Percentiles rank a stretch among this genome's conserved stretches.
These are phyloP conservation scores for Cydia pomonella DNA, from an alignment of 1,140 invertebrate genomes.

Conservation along the genomic window DNA sequence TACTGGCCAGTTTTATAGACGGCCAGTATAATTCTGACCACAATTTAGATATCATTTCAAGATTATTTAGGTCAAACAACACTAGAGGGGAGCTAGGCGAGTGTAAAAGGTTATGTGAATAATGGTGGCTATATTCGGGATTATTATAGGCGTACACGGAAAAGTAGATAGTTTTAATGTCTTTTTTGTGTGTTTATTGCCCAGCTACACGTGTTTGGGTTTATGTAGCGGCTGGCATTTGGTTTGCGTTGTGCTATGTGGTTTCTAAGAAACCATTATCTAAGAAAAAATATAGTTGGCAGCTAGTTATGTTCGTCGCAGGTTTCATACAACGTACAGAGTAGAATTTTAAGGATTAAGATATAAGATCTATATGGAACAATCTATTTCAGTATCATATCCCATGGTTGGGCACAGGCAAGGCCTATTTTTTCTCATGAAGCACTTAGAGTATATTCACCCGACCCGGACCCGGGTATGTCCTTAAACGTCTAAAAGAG, in stretches of 20 bases:
- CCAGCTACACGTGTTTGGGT: background rate
- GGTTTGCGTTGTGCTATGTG: background rate
- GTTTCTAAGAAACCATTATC: background rate
- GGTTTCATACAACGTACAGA: too few species aligned
- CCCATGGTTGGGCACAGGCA: too few species aligned
- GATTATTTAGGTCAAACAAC: background rate
- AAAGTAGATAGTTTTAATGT: conserved; percentile 13
- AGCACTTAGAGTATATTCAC: too few species aligned
- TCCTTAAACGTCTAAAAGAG: too few species aligned
- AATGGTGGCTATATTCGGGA: background rate
- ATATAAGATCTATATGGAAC: too few species aligned
- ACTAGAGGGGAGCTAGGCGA: background rate
- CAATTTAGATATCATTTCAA: background rate
- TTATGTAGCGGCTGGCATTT: background rate
- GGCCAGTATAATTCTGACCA: background rate
- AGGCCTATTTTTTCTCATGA: too few species aligned
- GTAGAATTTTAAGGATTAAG: too few species aligned
- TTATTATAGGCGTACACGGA: background rate
- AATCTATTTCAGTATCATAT: too few species aligned
- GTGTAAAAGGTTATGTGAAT: background rate
- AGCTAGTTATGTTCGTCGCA: too few species aligned
- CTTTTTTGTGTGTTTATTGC: conserved; percentile 2
- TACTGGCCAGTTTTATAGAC: conserved; percentile 61
- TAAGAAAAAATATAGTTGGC: background rate
- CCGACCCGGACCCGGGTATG: too few species aligned